Percentiles rank a stretch among this genome's conserved stretches.
Conservation (phyloP, 1,140 invertebrate species). For the Nomia melanderi region DNA sequence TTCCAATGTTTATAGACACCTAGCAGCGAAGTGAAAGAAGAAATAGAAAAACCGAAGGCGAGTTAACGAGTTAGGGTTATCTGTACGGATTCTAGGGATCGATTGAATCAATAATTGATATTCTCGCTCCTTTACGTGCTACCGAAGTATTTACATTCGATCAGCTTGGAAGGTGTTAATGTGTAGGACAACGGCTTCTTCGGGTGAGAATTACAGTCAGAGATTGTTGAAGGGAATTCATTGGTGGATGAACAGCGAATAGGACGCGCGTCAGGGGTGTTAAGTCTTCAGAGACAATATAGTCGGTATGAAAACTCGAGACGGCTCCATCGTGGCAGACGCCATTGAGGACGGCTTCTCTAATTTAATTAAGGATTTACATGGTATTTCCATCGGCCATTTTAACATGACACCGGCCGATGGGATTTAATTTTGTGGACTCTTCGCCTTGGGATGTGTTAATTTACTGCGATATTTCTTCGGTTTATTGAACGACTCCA, state of each 20-base stretch:
- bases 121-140: slow-evolving; percentile 43
- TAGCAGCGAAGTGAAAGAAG: slow-evolving; percentile 19
- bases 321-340: slow-evolving; percentile 12
- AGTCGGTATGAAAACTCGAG: slow-evolving; percentile 24
- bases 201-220: slow-evolving; percentile 66
- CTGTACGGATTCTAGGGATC: slow-evolving; percentile 38
- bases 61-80: slow-evolving; percentile 48
- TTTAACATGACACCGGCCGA: slow-evolving; percentile 33
- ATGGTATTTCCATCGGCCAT: slow-evolving; percentile 55
- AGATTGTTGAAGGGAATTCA: slow-evolving; percentile 53
- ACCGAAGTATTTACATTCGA: slow-evolving; percentile 65
- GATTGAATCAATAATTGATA: slow-evolving; percentile 64
- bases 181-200: slow-evolving; percentile 34
- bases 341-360: slow-evolving; percentile 43
- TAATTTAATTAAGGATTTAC: slow-evolving; percentile 68
- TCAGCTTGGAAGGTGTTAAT: slow-evolving; percentile 66
- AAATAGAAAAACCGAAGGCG: slow-evolving; percentile 24
- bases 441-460: slow-evolving; percentile 34
- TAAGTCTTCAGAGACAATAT: slow-evolving; percentile 49
- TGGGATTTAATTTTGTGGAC: slow-evolving; percentile 26
- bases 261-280: slow-evolving; percentile 37
- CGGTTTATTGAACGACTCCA: background rate
- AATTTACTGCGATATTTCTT: slow-evolving; percentile 35
- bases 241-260: slow-evolving; percentile 47
- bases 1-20: background rate